Evolutionary conservation across 2,888 invertebrate genomes (phyloP).

Genomic region (Drosophila pseudotalamancana): DNA sequence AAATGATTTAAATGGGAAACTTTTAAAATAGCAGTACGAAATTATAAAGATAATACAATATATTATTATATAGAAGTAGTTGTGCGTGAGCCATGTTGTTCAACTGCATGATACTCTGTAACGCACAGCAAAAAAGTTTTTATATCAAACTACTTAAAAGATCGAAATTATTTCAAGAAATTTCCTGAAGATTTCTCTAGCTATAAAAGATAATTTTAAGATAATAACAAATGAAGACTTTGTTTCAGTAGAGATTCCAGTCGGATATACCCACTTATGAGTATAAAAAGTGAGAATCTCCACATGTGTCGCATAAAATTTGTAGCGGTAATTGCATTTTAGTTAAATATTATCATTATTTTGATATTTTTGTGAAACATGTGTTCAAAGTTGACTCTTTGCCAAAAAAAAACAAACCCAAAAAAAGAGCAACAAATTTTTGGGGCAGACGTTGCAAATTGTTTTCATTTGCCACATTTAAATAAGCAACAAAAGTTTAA

Average conservation of each 20-base stretch:
- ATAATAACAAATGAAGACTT: too few relatives aligned
- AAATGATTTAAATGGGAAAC: too few relatives aligned
- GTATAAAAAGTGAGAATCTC: not conserved
- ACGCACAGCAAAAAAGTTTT: not conserved
- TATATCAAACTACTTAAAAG: not conserved
- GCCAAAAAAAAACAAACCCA: not conserved
- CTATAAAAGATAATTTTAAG: too few relatives aligned
- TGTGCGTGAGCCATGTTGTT: too few relatives aligned
- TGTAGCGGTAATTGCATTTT: slow-evolving; percentile 29
- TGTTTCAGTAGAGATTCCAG: not conserved
- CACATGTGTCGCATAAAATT: slow-evolving; percentile 22
- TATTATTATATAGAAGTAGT: too few relatives aligned
- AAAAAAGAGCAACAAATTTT: not conserved
- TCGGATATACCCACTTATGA: not conserved
- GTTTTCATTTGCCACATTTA: slow-evolving; percentile 30
- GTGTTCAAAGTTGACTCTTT: slow-evolving; percentile 26
- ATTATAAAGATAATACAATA: too few relatives aligned
- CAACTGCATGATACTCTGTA: too few relatives aligned
- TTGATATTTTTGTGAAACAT: slow-evolving; percentile 35
- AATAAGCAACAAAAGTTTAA: slow-evolving; percentile 25
- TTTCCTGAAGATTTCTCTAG: too few relatives aligned
- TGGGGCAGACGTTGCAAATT: slow-evolving; percentile 1
- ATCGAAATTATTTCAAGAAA: too few relatives aligned
- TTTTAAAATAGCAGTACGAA: too few relatives aligned
- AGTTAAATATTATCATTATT: slow-evolving; percentile 25